A percentile compares a stretch with the other conserved stretches of the same genome.
These are phyloP conservation scores for Andrena minutula DNA, from an alignment of 2,888 invertebrate species.

Conservation along the genomic window DNA sequence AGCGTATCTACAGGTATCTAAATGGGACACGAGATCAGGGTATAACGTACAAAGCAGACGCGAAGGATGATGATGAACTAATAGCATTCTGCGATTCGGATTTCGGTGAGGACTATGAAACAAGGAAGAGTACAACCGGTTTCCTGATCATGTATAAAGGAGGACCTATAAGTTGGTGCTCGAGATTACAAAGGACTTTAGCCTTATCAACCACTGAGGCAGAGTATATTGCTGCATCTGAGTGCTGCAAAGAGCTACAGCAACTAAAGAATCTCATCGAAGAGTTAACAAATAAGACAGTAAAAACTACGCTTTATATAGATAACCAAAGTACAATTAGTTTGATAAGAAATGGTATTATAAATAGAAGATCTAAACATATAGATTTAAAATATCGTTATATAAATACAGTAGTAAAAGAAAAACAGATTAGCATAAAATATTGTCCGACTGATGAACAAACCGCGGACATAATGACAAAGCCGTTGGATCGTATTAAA, in stretches of 20 bases:
- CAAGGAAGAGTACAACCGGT: conserved; percentile 8
- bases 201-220: neutral
- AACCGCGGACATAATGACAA: no score
- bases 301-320: neutral
- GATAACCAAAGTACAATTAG: neutral
- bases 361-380: neutral
- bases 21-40: conserved; percentile 13
- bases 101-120: conserved; percentile 16
- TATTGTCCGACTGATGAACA: no score
- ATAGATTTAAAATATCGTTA: neutral
- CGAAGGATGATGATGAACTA: neutral
- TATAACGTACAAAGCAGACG: neutral
- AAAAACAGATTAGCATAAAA: neutral
- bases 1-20: no score
- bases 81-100: conserved; percentile 25
- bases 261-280: neutral
- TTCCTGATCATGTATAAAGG: neutral
- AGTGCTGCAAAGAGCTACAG: neutral
- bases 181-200: neutral
- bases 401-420: neutral
- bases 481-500: no score
- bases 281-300: neutral
- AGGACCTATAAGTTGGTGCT: neutral
- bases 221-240: neutral
- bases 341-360: neutral